Evolutionary conservation across 2,113 vertebrate genomes (phyloP).

Genomic region (Syngnathus floridae): DNA sequence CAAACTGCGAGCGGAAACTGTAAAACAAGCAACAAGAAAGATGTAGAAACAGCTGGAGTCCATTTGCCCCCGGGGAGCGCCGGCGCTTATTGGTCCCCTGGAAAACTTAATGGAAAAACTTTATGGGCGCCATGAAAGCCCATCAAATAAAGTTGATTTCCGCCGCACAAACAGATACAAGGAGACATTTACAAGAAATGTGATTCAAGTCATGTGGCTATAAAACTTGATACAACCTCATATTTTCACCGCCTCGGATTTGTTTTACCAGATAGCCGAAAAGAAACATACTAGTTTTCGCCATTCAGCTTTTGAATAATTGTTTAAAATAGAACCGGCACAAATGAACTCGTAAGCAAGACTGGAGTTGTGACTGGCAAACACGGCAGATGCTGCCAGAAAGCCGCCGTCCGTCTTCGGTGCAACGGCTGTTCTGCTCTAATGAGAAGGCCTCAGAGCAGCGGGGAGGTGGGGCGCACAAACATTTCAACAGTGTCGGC

Average conservation of each 20-base stretch:
- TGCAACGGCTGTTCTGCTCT: conserved; percentile 51
- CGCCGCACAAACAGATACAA: neutral
- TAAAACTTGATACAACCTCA: neutral
- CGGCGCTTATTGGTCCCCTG: neutral
- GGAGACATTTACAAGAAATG: neutral
- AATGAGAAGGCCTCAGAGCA: conserved; percentile 63
- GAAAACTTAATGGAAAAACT: conserved; percentile 1
- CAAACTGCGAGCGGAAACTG: conserved; percentile 18
- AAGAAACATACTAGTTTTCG: neutral
- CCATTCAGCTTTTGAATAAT: neutral
- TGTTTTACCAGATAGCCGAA: neutral
- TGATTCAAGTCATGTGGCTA: neutral
- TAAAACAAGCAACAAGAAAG: neutral
- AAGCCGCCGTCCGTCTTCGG: conserved; percentile 29
- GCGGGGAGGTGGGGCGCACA: conserved; percentile 8
- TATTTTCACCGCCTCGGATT: neutral
- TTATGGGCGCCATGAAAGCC: neutral
- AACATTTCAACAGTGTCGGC: conserved; percentile 12
- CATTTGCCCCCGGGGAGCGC: conserved; percentile 21
- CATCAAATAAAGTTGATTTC: conserved; percentile 6
- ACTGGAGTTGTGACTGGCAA: neutral
- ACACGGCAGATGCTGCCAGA: conserved; percentile 52
- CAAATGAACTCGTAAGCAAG: neutral
- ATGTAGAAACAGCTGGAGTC: conserved; percentile 27
- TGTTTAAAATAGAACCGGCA: neutral